A percentile compares a stretch with the other conserved stretches of the same genome.
phyloP scores from a whole-genome alignment of 2,888 invertebrate genomes.

The Troilus luridus region DNA sequence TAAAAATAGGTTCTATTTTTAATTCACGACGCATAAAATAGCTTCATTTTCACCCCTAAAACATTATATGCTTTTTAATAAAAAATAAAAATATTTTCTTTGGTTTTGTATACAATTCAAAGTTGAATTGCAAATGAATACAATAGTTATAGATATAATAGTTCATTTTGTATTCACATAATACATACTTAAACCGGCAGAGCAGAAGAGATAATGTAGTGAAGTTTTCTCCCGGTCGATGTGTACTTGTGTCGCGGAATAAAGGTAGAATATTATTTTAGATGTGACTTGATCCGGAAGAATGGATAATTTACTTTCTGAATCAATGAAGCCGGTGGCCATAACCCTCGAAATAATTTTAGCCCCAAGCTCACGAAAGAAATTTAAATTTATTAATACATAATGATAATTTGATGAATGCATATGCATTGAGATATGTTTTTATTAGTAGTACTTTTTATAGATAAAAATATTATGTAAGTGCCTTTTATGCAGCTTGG shows the following conservation, averaged over 20 bases:
- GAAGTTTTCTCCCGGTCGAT: neutral
- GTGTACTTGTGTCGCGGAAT: conserved; percentile 8
- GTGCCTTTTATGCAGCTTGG: no score
- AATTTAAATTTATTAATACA: neutral
- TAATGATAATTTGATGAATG: neutral
- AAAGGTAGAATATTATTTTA: conserved; percentile 6
- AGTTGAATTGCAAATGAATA: no score
- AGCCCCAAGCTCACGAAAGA: neutral
- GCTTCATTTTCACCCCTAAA: no score
- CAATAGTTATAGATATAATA: no score
- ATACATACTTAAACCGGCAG: neutral
- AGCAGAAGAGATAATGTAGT: neutral
- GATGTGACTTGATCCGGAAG: conserved; percentile 19
- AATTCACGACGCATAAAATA: no score
- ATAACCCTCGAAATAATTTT: conserved; percentile 31
- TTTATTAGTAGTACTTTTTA: no score
- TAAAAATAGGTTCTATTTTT: no score
- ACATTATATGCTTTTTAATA: no score
- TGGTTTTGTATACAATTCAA: no score
- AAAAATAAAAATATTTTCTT: no score
- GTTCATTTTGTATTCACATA: neutral
- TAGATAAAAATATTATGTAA: no score
- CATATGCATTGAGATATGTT: no score
- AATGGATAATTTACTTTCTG: conserved; percentile 34
- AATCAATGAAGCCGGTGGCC: conserved; percentile 23